Conservation (phyloP, 2,888 invertebrate species). For the Drosophila mulleri region DNA sequence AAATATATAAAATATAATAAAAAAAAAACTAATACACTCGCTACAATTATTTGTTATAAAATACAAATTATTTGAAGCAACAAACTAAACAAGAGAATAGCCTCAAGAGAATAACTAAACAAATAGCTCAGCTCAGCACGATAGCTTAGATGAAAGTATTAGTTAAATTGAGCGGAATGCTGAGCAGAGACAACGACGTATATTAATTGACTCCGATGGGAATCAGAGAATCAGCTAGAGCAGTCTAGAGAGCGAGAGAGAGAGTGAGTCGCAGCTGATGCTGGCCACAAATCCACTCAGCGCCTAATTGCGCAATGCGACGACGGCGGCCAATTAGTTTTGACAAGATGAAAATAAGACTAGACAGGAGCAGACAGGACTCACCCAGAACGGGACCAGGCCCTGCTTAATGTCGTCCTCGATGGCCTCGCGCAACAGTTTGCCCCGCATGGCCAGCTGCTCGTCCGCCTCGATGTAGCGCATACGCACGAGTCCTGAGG, state of each 20-base stretch:
- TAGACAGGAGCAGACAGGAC: conserved; percentile 71
- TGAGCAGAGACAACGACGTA: conserved; percentile 21
- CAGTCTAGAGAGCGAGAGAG: background rate
- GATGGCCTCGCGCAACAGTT: conserved; percentile 91
- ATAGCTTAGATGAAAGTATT: background rate
- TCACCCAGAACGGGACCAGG: conserved; percentile 96
- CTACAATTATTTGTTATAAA: background rate
- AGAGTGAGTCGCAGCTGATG: conserved; percentile 35
- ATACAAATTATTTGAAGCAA: background rate
- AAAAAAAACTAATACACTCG: background rate
- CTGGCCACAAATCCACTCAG: conserved; percentile 54
- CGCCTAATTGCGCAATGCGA: conserved; percentile 45
- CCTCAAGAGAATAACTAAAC: conserved; percentile 5
- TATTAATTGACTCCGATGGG: conserved; percentile 82
- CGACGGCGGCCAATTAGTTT: conserved; percentile 68
- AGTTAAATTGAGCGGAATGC: conserved; percentile 3
- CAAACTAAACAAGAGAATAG: background rate
- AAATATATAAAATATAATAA: background rate
- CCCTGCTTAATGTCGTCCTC: conserved; percentile 92
- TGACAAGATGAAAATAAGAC: conserved; percentile 50
- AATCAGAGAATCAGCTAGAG: conserved; percentile 37
- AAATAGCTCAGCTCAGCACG: background rate
- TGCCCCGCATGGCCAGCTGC: conserved; percentile 93
- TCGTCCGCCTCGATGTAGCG: conserved; percentile 96
- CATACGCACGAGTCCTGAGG: conserved; percentile 92